Percentiles rank a stretch among this genome's conserved stretches.
Conservation (phyloP, 2,113 vertebrate genomes). For the Chrysochloris asiatica region DNA sequence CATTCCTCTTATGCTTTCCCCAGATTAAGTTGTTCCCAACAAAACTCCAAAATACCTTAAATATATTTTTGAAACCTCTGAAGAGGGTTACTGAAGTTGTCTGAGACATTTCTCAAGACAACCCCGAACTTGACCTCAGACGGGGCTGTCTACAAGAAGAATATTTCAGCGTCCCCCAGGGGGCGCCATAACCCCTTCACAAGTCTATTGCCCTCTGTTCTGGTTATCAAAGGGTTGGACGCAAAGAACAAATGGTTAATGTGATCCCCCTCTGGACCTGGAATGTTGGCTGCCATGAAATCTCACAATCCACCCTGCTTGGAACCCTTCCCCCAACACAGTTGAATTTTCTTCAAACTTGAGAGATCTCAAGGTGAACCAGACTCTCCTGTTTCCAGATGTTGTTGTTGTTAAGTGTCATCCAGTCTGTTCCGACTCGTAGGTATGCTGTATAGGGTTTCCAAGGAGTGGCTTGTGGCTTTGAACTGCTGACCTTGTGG, state of each 20-base stretch:
- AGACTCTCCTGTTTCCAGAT: conserved; percentile 22
- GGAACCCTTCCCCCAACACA: conserved; percentile 22
- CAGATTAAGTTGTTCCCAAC: conserved; percentile 32
- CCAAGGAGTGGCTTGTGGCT: too few species aligned
- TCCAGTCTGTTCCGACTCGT: too few species aligned
- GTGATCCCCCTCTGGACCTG: neutral
- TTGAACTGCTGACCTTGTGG: too few species aligned
- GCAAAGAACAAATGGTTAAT: conserved; percentile 43
- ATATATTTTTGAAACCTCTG: conserved; percentile 42
- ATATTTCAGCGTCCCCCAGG: conserved; percentile 69
- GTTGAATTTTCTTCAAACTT: conserved; percentile 2
- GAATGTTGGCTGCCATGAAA: neutral
- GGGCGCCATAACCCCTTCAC: conserved; percentile 75
- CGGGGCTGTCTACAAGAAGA: neutral
- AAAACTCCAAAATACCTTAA: conserved; percentile 27
- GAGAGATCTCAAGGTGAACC: conserved; percentile 41
- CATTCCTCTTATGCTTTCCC: conserved; percentile 25
- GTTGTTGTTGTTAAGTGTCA: too few species aligned
- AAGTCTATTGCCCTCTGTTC: conserved; percentile 55
- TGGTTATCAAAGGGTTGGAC: conserved; percentile 10
- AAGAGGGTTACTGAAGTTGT: conserved; percentile 2
- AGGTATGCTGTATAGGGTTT: too few species aligned
- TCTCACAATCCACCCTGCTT: conserved; percentile 11
- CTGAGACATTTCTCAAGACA: conserved; percentile 15
- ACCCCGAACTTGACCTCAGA: conserved; percentile 47